Base-by-base conservation (phyloP, 2,113 vertebrate genomes). In the Indicator indicator region DNA sequence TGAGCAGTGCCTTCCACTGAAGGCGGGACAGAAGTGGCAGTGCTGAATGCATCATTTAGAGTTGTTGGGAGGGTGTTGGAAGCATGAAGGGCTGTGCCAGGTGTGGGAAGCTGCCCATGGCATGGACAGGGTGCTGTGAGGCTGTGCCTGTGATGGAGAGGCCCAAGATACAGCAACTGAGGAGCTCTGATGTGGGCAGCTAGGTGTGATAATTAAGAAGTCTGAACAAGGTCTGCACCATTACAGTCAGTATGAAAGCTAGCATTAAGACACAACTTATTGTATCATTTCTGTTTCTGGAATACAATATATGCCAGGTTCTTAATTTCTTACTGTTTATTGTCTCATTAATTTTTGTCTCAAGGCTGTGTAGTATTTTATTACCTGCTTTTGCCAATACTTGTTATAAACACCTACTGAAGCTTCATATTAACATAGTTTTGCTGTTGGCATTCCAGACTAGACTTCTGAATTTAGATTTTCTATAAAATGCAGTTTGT, bases 291-390 rank as follows among this genome's bases (percentile, higher is more conserved):
- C 69, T 86, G 83, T 64, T 88, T 85, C 65, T 27, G 65, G 32
- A 79, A 40, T 8, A 69, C 46, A 67, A 69, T 50, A 59, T 27
- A 3, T 55, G 12, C 28, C 28, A 70, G 32, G 38, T 77, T 79
- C 82, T 63, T 92, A 85, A 82, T 93, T 90, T 69, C 83, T 94
- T 86, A 42, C 71, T 83, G 46, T 74, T 91, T 63, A 80, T 68
- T 87, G 74, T 94, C 59, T 94, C 81, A 48, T 82, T 87, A 70
- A 27, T 79, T 94, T 90, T 87, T 87, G 82, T 88, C 78, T 89
- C 6, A 69, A 68, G 79, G 62, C 64, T 83, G 24, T 73, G 36
- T 42, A 71, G 44, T 76, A 56, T 89, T 94, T 89, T 88, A 86
- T 83, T 91, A 86, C 78, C 48, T 89, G 72, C 33, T 88, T 93